Conservation (phyloP, 2,888 invertebrate genomes). For the Netelia fuscicornis region DNA sequence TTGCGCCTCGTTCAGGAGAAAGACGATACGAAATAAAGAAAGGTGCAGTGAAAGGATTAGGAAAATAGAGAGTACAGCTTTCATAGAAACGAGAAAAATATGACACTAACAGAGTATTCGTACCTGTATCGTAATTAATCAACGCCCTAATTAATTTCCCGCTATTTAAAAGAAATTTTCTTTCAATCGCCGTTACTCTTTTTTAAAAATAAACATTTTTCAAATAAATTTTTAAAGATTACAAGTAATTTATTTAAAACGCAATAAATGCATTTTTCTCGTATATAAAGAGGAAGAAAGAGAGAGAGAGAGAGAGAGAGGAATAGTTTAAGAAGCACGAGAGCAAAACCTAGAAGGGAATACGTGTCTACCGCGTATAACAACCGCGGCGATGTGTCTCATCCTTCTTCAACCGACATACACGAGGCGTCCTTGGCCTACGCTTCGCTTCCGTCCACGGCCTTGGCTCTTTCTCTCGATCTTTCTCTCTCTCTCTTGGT, state of each 20-base stretch:
- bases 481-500: not conserved
- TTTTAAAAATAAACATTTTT: not conserved
- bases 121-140: too few species aligned
- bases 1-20: not conserved
- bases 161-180: too few species aligned
- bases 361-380: slow-evolving; percentile 39
- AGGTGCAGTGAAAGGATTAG: not conserved
- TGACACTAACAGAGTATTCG: not conserved
- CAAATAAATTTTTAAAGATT: too few species aligned
- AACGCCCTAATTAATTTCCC: too few species aligned
- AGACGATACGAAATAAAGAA: slow-evolving; percentile 1
- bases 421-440: slow-evolving; percentile 63
- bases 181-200: not conserved
- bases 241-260: not conserved
- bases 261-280: not conserved
- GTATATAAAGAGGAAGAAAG: not conserved
- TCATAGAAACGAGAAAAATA: not conserved
- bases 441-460: slow-evolving; percentile 64
- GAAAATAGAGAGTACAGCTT: not conserved
- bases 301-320: too few species aligned
- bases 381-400: slow-evolving; percentile 40
- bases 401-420: slow-evolving; percentile 55
- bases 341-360: slow-evolving; percentile 24
- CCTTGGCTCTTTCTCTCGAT: slow-evolving; percentile 46
- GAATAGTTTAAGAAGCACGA: not conserved